Evolutionary conservation across 2,888 invertebrate species (phyloP), one percentile per base, ranked within the genome.

Genomic region (Ormia ochracea): DNA sequence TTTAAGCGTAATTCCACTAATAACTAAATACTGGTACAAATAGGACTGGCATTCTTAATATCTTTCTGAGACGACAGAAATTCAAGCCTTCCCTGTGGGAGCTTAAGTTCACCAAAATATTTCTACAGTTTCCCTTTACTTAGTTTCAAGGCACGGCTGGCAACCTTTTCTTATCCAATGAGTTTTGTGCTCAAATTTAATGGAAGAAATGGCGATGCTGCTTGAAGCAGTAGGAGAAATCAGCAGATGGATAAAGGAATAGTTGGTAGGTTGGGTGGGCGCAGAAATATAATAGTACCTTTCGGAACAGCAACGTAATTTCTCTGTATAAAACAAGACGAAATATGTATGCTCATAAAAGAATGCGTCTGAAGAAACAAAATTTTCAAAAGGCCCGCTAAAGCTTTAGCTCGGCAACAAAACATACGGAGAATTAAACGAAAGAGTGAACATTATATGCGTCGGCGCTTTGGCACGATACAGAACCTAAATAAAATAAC

Each of bases 391-490:
- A 68, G 70, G 54, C 70, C 74, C 68, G 66, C 68, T 68, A 75
- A 70, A 58, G 59, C 65, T 70, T 17, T 54, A 52, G 61, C 54
- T 79, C 66, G 17, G 41, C 52, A 50, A 19, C 17, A 14, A 59
- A 43, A 23, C 14, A 14, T 41, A 23, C 50, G 21, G 14, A 65
- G 56, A 65, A 33, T 1, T 10, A 36, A 21, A 58, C 26, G 45
- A 48, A 9, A 48, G 19, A 56, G 45, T 45, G 31, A 68, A 45
- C 33, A 23, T 21, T 73, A 61, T 58, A 69, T 80, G 80, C 72
- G 76, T 76, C 80, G 80, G 80, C 80, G 80, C 80, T 50, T 43
- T 76, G 76, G 31, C 58, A 76, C 50, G 19, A 68, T 33, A 31
- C 31, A 66, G 72, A 68, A 33, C 43, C 28, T 79, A 56, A 28